Conservation (phyloP, 2,113 vertebrate species). For the Paramormyrops kingsleyae region DNA sequence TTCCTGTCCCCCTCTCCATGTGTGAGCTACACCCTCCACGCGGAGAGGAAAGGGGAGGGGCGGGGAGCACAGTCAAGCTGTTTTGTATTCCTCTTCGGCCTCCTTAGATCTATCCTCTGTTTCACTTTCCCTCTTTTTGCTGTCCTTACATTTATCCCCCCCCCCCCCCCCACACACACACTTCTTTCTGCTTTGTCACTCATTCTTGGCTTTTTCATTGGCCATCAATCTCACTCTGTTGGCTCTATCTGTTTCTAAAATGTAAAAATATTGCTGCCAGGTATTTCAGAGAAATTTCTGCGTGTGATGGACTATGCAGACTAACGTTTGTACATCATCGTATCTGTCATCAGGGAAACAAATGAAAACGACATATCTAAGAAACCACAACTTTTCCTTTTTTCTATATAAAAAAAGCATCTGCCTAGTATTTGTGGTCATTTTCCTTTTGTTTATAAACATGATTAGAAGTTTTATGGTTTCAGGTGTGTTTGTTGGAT, state of each 20-base stretch:
- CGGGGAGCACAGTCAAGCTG: neutral
- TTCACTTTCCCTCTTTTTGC: neutral
- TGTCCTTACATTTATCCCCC: neutral
- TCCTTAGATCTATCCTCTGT: neutral
- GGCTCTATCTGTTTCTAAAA: neutral
- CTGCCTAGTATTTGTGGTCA: neutral
- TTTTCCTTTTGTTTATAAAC: neutral
- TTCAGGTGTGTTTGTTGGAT: neutral
- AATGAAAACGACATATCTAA: neutral
- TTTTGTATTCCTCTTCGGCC: neutral
- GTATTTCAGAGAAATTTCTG: neutral
- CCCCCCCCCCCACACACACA: neutral
- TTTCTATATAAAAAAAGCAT: neutral
- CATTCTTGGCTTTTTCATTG: neutral
- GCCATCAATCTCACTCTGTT: neutral
- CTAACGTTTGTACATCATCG: neutral
- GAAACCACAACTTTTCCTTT: neutral
- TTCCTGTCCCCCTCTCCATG: constrained; percentile 1
- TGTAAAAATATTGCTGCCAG: neutral
- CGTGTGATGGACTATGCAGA: neutral
- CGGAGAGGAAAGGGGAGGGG: neutral
- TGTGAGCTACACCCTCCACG: neutral
- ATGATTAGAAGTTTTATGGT: neutral
- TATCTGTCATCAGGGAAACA: neutral
- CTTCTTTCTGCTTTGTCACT: neutral